Evolutionary conservation across 1,140 invertebrate genomes (phyloP), one percentile per base, ranked within the genome.

Genomic region (Delia radicum): DNA sequence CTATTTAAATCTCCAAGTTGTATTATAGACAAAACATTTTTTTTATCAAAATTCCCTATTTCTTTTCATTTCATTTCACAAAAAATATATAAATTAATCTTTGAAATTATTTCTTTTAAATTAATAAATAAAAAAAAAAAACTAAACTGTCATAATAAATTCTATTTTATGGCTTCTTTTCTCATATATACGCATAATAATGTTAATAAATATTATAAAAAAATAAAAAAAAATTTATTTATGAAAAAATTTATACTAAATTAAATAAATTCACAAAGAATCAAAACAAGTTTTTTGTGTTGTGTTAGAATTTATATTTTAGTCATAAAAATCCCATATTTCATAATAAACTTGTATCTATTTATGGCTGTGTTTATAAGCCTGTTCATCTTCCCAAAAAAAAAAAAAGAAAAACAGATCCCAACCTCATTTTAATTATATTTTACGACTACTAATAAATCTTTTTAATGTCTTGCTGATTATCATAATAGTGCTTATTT

Each of bases 381-480:
- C n/a, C n/a, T n/a, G 37, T 42, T 5, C 37, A 5, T 55, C 24
- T 55, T 21, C 18, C 48, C 5, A 55, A 55, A 2, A 42, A 24
- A 55, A 10, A 7, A 55, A 21, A 55, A 18, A 55, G 8, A 18
- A 7, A 55, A 55, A 55, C 48, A 55, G n/a, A 55, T 55, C n/a
- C 48, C 48, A 55, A 55, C 48, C 48, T 55, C 48, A 55, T 21
- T 55, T 55, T 55, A 55, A 55, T 55, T 55, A 55, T 55, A 55
- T 55, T 55, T 55, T 55, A 55, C 24, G 48, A 10, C 48, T 21
- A 18, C 21, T 55, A 55, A 55, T 55, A 55, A 55, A 55, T 55
- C 48, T 55, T 55, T 55, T 55, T 55, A 55, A 55, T 55, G 48
- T 55, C 48, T 55, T 55, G 48, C 48, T 55, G 48, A 55, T 55